Conservation (phyloP, 2,113 vertebrate species). For the Ophthalmolycus amberensis region DNA sequence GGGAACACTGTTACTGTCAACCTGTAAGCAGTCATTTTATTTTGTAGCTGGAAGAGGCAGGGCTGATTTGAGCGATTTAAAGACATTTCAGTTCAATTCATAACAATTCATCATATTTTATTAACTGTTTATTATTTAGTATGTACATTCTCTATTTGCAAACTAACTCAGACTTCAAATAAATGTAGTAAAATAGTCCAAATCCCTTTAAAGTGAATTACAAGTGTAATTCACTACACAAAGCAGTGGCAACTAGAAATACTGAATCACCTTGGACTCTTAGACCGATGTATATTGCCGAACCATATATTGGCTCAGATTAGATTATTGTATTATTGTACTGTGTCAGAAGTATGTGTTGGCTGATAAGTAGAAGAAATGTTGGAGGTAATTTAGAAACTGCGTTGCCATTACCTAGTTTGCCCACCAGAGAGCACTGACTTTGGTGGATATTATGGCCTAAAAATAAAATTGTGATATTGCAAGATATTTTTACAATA, state of each 20-base stretch:
- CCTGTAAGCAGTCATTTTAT: neutral
- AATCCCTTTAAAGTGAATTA: neutral
- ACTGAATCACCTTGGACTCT: neutral
- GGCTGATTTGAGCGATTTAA: neutral
- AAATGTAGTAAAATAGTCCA: neutral
- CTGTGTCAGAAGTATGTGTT: neutral
- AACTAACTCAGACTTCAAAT: neutral
- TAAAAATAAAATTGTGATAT: neutral
- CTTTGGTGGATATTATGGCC: too few relatives aligned
- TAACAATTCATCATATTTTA: neutral
- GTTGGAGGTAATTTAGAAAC: constrained; percentile 5
- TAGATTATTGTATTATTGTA: neutral
- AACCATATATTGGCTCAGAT: too few relatives aligned
- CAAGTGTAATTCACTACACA: too few relatives aligned
- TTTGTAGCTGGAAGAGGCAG: neutral
- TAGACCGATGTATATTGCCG: neutral
- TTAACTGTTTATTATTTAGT: neutral
- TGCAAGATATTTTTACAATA: neutral
- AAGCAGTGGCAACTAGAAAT: neutral
- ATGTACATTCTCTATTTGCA: neutral
- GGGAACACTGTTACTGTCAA: neutral
- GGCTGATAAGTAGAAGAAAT: neutral
- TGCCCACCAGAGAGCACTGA: constrained; percentile 27
- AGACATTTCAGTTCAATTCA: neutral
- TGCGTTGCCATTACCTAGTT: neutral